Evolutionary conservation across 1,140 invertebrate genomes (phyloP).

Genomic region (Hylaeus anthracinus): DNA sequence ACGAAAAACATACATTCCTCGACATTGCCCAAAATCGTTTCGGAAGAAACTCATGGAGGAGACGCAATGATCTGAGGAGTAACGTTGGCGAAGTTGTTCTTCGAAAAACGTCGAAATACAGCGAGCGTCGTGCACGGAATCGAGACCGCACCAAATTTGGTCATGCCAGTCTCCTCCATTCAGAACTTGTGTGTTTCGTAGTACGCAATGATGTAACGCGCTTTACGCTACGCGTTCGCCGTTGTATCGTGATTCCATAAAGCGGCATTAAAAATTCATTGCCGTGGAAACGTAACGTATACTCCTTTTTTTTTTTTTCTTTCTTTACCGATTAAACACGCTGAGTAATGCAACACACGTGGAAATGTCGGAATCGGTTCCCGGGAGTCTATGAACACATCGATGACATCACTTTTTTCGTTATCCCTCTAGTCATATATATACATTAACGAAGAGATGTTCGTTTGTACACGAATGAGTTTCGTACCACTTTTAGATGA

Average conservation of each 20-base stretch:
- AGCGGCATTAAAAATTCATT: neutral
- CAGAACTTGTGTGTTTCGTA: constrained; percentile 63
- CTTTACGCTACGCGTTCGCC: constrained; percentile 35
- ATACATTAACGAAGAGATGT: neutral
- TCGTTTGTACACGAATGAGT: neutral
- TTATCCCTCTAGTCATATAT: constrained; percentile 17
- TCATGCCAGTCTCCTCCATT: constrained; percentile 72
- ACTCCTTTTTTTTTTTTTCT: neutral
- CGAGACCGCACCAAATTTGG: constrained; percentile 75
- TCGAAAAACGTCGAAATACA: constrained; percentile 43
- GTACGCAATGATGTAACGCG: constrained; percentile 69
- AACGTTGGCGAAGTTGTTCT: neutral
- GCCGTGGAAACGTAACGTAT: neutral
- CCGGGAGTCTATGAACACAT: constrained; percentile 12
- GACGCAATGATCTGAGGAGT: neutral
- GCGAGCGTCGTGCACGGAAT: constrained; percentile 51
- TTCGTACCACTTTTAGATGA: neutral
- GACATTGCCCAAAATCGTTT: neutral
- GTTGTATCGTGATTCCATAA: constrained; percentile 36
- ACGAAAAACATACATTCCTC: neutral
- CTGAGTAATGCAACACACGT: constrained; percentile 2
- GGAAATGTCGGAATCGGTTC: constrained; percentile 32
- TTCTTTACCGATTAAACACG: constrained; percentile 2
- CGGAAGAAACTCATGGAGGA: neutral
- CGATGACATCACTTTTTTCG: constrained; percentile 42